phyloP scores from a whole-genome alignment of 2,113 vertebrate species.

The Barnardius zonarius region DNA sequence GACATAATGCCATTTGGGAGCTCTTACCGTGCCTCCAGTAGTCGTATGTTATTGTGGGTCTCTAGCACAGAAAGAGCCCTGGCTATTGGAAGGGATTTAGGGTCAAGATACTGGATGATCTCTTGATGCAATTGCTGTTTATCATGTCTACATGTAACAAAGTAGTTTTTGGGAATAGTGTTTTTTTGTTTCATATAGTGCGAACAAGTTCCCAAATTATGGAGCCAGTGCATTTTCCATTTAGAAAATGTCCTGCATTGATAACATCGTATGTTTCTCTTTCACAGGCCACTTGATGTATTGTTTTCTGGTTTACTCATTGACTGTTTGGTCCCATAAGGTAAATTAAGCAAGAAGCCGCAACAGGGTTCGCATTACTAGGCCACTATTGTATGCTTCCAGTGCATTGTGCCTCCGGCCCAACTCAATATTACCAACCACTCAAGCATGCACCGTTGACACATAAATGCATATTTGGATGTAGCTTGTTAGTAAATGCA shows the following conservation, averaged over 20 bases:
- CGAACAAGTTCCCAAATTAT: not conserved
- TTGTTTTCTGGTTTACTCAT: slow-evolving; percentile 48
- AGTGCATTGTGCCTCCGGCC: slow-evolving; percentile 22
- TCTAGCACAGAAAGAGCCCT: not conserved
- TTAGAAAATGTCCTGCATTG: not conserved
- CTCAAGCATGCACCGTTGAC: slow-evolving; percentile 35
- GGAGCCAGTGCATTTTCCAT: not conserved
- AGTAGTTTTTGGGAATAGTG: not conserved
- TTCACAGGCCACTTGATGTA: slow-evolving; percentile 34
- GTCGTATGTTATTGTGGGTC: not conserved
- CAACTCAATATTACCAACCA: not conserved
- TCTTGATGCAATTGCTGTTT: not conserved
- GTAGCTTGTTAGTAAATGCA: slow-evolving; percentile 22
- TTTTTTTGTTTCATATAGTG: not conserved
- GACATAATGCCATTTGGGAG: not conserved
- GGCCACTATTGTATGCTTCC: not conserved
- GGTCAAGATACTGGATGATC: not conserved
- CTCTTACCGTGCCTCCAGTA: not conserved
- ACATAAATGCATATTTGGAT: slow-evolving; percentile 51
- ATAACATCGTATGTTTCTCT: slow-evolving; percentile 23
- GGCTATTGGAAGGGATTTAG: not conserved
- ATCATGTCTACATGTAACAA: not conserved
- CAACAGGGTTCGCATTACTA: slow-evolving; percentile 4
- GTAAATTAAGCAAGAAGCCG: slow-evolving; percentile 56
- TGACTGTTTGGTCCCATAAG: slow-evolving; percentile 48